Evolutionary conservation across 2,888 invertebrate genomes (phyloP).

Genomic region (Ectropis crepuscularia): DNA sequence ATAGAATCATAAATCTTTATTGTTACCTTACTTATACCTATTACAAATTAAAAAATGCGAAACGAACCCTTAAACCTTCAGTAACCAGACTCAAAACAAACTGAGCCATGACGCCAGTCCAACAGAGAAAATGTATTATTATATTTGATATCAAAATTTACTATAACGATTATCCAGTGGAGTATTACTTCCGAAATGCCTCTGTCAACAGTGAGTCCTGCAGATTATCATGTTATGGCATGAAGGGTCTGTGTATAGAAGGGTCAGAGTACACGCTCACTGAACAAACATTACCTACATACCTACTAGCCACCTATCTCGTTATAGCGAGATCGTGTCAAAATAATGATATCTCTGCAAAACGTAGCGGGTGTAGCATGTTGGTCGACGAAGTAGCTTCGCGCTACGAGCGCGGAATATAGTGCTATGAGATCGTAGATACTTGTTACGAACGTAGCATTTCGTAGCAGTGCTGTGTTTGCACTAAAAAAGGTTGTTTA

Average conservation of each 20-base stretch:
- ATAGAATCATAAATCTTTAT: too few species aligned
- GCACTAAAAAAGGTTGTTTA: background rate
- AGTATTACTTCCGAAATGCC: constrained; percentile 3
- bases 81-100: too few species aligned
- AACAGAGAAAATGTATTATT: background rate
- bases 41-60: too few species aligned
- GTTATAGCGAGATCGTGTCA: background rate
- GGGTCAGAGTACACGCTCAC: constrained; percentile 8
- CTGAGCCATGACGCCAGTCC: too few species aligned
- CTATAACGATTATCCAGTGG: constrained; percentile 1
- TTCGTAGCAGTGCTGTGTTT: constrained; percentile 7
- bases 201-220: constrained; percentile 18
- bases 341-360: constrained; percentile 3
- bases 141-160: constrained; percentile 5
- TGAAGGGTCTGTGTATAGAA: constrained; percentile 19
- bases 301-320: background rate
- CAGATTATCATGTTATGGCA: constrained; percentile 26
- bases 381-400: constrained; percentile 3
- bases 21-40: too few species aligned
- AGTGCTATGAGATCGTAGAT: constrained; percentile 1
- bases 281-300: constrained; percentile 9
- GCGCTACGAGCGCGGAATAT: constrained; percentile 3
- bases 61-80: too few species aligned
- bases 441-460: constrained; percentile 5
- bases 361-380: background rate